Evolutionary conservation across 1,140 invertebrate species (phyloP).

Genomic region (Diachasmimorpha longicaudata): DNA sequence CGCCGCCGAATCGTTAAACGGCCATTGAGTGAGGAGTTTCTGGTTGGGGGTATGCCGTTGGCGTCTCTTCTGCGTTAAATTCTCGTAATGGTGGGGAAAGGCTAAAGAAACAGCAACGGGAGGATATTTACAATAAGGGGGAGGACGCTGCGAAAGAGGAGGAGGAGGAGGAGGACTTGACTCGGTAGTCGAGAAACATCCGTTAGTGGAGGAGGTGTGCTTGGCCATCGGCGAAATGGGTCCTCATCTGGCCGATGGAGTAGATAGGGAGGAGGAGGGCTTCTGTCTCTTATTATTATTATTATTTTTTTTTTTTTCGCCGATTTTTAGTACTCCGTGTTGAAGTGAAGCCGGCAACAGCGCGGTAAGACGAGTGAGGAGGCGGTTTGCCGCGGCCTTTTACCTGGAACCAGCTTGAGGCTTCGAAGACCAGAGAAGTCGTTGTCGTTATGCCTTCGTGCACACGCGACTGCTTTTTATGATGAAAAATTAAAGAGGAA

Average conservation of each 20-base stretch:
- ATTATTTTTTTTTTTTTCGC: too few species aligned
- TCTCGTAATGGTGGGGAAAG: neutral
- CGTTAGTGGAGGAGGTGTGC: conserved; percentile 19
- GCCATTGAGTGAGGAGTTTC: conserved; percentile 25
- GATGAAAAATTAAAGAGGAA: neutral
- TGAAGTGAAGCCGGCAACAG: conserved; percentile 29
- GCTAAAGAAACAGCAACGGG: neutral
- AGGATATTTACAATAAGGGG: neutral
- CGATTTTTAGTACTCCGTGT: neutral
- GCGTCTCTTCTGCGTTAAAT: neutral
- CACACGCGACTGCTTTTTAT: conserved; percentile 18
- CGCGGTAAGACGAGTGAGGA: conserved; percentile 12
- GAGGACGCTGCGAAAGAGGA: neutral
- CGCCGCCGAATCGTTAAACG: conserved; percentile 30
- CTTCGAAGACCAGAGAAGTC: conserved; percentile 5
- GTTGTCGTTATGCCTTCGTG: conserved; percentile 19
- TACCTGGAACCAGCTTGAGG: conserved; percentile 31
- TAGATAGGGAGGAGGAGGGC: neutral
- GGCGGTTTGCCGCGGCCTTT: conserved; percentile 21
- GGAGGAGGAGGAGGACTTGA: conserved; percentile 3
- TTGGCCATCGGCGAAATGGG: neutral
- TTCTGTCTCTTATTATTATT: neutral
- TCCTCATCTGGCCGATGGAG: neutral
- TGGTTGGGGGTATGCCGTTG: neutral
- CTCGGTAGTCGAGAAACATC: conserved; percentile 24